Conservation (phyloP, 2,888 invertebrate species). For the Phrixothrix hirtus region DNA sequence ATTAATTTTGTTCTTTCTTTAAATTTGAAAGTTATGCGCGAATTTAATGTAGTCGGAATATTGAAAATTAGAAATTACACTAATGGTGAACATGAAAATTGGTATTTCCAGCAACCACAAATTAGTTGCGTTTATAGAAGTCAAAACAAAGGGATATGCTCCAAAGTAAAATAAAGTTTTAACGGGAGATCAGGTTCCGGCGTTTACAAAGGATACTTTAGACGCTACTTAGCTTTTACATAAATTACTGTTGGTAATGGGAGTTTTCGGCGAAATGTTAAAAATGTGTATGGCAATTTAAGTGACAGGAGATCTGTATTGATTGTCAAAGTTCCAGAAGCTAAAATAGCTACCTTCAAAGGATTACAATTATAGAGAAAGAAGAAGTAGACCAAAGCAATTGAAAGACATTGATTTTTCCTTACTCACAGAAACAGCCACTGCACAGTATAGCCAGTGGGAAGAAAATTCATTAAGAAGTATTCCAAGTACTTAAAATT, state of each 20-base stretch:
- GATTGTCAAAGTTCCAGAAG: slow-evolving; percentile 27
- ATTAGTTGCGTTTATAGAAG: slow-evolving; percentile 31
- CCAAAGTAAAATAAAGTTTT: slow-evolving; percentile 33
- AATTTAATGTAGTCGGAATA: slow-evolving; percentile 23
- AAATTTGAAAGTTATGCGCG: slow-evolving; percentile 12
- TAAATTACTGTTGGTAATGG: slow-evolving; percentile 25
- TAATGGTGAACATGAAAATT: slow-evolving; percentile 26
- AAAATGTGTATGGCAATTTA: slow-evolving; percentile 27
- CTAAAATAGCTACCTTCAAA: slow-evolving; percentile 18
- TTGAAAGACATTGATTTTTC: slow-evolving; percentile 11
- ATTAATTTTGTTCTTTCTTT: slow-evolving; percentile 2
- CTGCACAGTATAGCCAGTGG: slow-evolving; percentile 10
- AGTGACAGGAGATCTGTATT: slow-evolving; percentile 27
- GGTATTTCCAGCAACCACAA: slow-evolving; percentile 25
- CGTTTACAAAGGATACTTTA: slow-evolving; percentile 29
- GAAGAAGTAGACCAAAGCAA: slow-evolving; percentile 16
- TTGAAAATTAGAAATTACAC: slow-evolving; percentile 29
- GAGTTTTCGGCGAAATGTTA: slow-evolving; percentile 30
- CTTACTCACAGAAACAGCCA: slow-evolving; percentile 11
- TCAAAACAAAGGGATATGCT: slow-evolving; percentile 29
- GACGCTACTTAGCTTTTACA: slow-evolving; percentile 29
- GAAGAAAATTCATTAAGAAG: slow-evolving; percentile 12
- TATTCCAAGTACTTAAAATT: slow-evolving; percentile 15
- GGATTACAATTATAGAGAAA: slow-evolving; percentile 33
- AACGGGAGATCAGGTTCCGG: slow-evolving; percentile 27